These are phyloP conservation scores for Eidolon helvum DNA, from an alignment of 2,113 vertebrate genomes.

Conservation along the genomic window DNA sequence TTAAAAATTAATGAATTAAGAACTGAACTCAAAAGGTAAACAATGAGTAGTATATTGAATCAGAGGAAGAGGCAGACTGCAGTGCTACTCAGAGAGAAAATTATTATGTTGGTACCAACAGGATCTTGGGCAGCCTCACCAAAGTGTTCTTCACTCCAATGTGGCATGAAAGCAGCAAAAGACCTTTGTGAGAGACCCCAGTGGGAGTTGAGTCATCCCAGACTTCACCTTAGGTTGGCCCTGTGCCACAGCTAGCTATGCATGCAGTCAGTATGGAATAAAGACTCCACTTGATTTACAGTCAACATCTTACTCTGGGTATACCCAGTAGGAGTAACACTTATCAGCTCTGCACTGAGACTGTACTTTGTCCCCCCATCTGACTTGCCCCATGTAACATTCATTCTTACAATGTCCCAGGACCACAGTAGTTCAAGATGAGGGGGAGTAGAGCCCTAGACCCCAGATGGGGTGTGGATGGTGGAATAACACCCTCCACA, in stretches of 20 bases:
- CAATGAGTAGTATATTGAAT: background rate
- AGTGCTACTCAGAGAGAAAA: background rate
- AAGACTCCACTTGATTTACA: background rate
- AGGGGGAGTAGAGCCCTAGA: background rate
- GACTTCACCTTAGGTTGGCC: background rate
- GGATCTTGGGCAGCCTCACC: background rate
- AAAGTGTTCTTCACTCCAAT: background rate
- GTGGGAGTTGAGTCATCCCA: background rate
- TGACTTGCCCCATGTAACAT: background rate
- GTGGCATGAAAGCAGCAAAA: background rate
- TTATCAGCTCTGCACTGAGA: background rate
- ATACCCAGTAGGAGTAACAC: background rate
- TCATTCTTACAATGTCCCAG: background rate
- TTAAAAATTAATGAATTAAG: conserved; percentile 60
- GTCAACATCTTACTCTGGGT: background rate
- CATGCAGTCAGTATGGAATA: fast-evolving
- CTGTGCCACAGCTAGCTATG: background rate
- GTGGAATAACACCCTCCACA: background rate
- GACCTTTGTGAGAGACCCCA: background rate
- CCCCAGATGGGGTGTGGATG: background rate
- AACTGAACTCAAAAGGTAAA: conserved; percentile 22
- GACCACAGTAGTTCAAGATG: background rate
- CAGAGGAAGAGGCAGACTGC: background rate
- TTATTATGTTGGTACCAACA: background rate
- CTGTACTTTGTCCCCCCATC: background rate